phyloP scores from a whole-genome alignment of 2,888 invertebrate genomes.

The Cephus sareptanus region DNA sequence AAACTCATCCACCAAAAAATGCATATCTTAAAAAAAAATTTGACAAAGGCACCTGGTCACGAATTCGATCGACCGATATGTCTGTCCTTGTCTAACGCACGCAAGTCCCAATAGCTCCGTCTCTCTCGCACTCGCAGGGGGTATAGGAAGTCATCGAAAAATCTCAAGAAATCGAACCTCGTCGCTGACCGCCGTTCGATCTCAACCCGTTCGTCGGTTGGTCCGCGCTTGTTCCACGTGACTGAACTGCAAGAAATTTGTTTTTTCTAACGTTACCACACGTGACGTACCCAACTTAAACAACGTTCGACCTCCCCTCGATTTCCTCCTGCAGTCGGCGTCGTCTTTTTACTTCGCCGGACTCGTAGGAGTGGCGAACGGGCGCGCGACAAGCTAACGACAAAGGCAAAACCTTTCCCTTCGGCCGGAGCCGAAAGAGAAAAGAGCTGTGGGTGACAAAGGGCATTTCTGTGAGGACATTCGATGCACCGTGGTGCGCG shows the following conservation, averaged over 20 bases:
- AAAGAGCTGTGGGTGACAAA: slow-evolving; percentile 38
- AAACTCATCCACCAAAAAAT: neutral
- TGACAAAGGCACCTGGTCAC: neutral
- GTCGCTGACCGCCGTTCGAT: too few relatives aligned
- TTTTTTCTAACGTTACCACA: neutral
- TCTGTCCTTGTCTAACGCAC: neutral
- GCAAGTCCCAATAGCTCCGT: neutral
- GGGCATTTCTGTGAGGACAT: slow-evolving; percentile 43
- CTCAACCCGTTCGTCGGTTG: too few relatives aligned
- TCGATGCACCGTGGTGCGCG: slow-evolving; percentile 39
- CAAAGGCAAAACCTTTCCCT: neutral
- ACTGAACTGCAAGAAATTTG: neutral
- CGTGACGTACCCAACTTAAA: neutral
- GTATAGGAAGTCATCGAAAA: neutral
- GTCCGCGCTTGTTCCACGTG: neutral
- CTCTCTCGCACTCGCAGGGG: neutral
- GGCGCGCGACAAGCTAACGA: neutral
- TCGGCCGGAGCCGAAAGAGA: slow-evolving; percentile 22
- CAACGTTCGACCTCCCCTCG: neutral
- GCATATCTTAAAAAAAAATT: neutral
- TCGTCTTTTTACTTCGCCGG: neutral
- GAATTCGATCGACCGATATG: neutral
- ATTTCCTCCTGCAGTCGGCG: neutral
- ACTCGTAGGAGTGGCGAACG: neutral
- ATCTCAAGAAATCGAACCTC: too few relatives aligned